Evolutionary conservation across 2,113 vertebrate genomes (phyloP).

Genomic region (Cavia aperea): DNA sequence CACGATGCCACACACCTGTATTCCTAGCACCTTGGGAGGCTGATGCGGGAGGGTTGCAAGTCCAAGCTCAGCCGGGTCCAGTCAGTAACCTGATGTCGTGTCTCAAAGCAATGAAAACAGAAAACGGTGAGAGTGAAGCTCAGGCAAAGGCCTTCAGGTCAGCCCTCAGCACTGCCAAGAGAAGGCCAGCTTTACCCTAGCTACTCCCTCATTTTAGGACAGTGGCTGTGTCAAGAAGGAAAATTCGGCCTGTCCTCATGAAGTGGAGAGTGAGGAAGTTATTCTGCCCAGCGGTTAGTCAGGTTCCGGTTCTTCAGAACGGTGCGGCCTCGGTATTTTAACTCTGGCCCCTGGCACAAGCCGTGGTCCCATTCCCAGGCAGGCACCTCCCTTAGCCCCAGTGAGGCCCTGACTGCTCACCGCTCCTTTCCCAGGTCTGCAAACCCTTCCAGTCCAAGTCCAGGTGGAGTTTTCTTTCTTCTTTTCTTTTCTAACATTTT

Average conservation of each 20-base stretch:
- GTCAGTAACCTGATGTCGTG: neutral
- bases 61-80: neutral
- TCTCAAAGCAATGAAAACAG: neutral
- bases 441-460: neutral
- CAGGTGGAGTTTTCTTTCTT: neutral
- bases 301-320: neutral
- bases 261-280: neutral
- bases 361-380: fast-evolving
- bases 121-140: neutral
- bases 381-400: neutral
- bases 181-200: neutral
- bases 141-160: neutral
- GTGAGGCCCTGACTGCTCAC: fast-evolving
- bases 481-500: slow-evolving; percentile 61
- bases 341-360: neutral
- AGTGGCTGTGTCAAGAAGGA: neutral
- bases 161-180: neutral
- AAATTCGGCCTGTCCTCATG: neutral
- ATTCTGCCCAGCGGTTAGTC: neutral
- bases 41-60: neutral
- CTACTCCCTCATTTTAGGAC: neutral
- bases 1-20: neutral
- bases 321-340: neutral
- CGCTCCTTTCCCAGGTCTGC: neutral
- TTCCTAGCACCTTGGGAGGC: neutral